Conservation (phyloP, 1,140 invertebrate genomes). For the Aradophagus sp. region DNA sequence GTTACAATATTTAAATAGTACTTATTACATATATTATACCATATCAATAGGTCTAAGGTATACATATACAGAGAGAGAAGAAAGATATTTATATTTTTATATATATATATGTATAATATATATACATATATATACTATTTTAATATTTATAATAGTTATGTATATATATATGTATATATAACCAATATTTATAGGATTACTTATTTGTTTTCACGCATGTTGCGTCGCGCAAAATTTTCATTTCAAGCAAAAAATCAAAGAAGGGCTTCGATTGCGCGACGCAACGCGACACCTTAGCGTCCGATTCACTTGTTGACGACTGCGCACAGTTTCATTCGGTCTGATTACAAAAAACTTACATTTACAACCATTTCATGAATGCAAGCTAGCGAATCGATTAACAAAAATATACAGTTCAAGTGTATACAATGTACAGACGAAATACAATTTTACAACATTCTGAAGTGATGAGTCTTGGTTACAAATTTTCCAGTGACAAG, state of each 20-base stretch:
- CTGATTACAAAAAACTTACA: slow-evolving; percentile 19
- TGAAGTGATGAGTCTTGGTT: slow-evolving; percentile 2
- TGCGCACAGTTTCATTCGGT: slow-evolving; percentile 3
- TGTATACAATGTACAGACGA: slow-evolving; percentile 30
- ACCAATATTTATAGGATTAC: slow-evolving; percentile 72
- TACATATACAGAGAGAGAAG: slow-evolving; percentile 68
- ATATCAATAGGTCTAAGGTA: slow-evolving; percentile 69
- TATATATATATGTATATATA: slow-evolving; percentile 65
- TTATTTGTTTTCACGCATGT: slow-evolving; percentile 61
- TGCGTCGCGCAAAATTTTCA: slow-evolving; percentile 32
- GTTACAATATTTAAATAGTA: slow-evolving; percentile 76
- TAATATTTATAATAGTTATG: slow-evolving; percentile 53
- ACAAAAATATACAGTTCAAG: slow-evolving; percentile 35
- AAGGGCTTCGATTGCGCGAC: slow-evolving; percentile 41
- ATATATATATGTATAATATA: slow-evolving; percentile 65
- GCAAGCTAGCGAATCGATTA: slow-evolving; percentile 6
- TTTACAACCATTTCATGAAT: slow-evolving; percentile 20
- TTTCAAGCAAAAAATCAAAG: slow-evolving; percentile 29
- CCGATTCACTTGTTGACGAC: slow-evolving; percentile 4
- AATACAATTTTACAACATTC: slow-evolving; percentile 25
- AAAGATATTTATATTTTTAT: slow-evolving; percentile 66
- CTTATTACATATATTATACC: slow-evolving; percentile 74
- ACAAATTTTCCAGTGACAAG: slow-evolving; percentile 11
- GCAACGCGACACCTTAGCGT: slow-evolving; percentile 51
- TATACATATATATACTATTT: slow-evolving; percentile 60